Evolutionary conservation across 1,140 invertebrate species (phyloP).

Genomic region (Bombyx mandarina): DNA sequence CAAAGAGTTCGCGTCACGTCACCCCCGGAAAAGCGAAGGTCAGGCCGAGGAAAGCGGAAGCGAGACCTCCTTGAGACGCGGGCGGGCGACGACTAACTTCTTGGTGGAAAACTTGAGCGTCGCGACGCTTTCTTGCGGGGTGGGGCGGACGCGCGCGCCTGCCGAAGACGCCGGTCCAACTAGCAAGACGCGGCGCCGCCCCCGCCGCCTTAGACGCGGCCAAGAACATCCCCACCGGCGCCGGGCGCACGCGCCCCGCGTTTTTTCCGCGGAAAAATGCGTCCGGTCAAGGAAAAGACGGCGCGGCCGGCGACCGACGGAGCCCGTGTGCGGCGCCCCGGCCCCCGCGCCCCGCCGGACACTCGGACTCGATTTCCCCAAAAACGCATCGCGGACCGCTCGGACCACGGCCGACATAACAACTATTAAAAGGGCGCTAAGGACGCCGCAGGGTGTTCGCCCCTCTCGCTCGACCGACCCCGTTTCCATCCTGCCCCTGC

Average conservation of each 20-base stretch:
- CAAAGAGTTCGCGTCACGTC: conserved; percentile 16
- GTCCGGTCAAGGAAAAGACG: conserved; percentile 65
- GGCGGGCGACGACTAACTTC: conserved; percentile 69
- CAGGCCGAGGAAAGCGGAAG: conserved; percentile 46
- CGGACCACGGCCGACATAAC: conserved; percentile 52
- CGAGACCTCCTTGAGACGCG: conserved; percentile 65
- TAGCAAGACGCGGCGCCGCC: conserved; percentile 67
- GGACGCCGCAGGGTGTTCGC: conserved; percentile 32
- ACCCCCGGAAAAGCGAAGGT: conserved; percentile 27
- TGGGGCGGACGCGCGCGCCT: conserved; percentile 64
- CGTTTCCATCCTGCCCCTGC: conserved; percentile 38
- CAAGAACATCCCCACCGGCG: conserved; percentile 66
- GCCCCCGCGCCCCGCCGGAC: conserved; percentile 18
- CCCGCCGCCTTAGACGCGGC: conserved; percentile 63
- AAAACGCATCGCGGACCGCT: conserved; percentile 38
- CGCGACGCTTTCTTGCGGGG: conserved; percentile 66
- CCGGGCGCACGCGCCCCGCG: conserved; percentile 61
- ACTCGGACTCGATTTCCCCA: conserved; percentile 22
- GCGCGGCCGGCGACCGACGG: conserved; percentile 30
- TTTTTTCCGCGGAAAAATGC: conserved; percentile 68
- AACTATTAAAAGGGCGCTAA: conserved; percentile 65
- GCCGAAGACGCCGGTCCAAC: conserved; percentile 65
- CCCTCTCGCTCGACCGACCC: conserved; percentile 56
- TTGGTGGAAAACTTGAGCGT: conserved; percentile 67
- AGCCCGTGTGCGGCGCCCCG: conserved; percentile 20